A percentile compares a stretch with the other conserved stretches of the same genome.
Evolutionary conservation across 2,113 vertebrate genomes (phyloP).

Genomic region (Toxotes jaculatrix): DNA sequence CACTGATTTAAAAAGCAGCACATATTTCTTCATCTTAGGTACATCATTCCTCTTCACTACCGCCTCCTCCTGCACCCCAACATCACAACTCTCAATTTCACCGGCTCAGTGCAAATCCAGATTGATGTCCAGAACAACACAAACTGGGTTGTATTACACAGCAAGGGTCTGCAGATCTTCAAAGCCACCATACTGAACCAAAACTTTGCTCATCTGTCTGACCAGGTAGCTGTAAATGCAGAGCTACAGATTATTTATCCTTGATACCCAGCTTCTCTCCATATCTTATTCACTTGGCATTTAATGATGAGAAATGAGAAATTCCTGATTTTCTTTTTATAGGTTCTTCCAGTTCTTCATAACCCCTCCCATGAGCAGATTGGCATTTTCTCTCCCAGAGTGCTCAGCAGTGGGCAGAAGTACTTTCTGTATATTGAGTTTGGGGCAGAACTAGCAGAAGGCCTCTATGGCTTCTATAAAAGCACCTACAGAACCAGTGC

Average conservation of each 20-base stretch:
- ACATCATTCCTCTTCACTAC: constrained; percentile 83
- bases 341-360: constrained; percentile 83
- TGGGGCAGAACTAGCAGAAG: constrained; percentile 78
- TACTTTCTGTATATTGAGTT: constrained; percentile 85
- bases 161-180: constrained; percentile 82
- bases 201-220: constrained; percentile 69
- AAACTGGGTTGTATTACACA: constrained; percentile 86
- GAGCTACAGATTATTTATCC: neutral
- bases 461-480: constrained; percentile 85
- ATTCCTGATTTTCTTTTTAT: neutral
- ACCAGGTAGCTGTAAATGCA: constrained; percentile 60
- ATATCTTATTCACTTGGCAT: neutral
- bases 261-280: neutral
- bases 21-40: constrained; percentile 58
- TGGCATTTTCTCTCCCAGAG: constrained; percentile 83
- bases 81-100: constrained; percentile 80
- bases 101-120: constrained; percentile 80
- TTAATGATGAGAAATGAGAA: neutral
- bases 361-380: constrained; percentile 84
- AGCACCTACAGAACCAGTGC: constrained; percentile 80
- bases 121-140: constrained; percentile 83
- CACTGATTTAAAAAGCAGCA: neutral
- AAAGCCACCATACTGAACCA: constrained; percentile 80
- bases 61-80: constrained; percentile 84
- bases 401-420: constrained; percentile 81